phyloP scores from a whole-genome alignment of 2,888 invertebrate species.

The Miltochrista miniata region DNA sequence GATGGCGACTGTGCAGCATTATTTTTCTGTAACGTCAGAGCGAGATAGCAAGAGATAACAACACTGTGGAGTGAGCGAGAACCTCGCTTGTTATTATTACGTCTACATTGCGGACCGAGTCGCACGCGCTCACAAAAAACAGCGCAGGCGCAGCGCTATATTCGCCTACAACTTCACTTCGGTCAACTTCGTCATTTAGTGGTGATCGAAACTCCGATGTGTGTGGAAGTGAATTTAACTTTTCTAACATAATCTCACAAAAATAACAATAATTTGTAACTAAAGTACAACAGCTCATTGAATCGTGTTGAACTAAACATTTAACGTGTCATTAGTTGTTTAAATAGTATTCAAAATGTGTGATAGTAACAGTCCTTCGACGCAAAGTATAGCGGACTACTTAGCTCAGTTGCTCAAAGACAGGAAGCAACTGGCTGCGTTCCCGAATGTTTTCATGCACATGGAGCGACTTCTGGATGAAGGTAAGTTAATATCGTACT shows the following conservation, averaged over 20 bases:
- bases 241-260: conserved; percentile 81
- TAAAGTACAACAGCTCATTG: conserved; percentile 75
- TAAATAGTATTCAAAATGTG: conserved; percentile 78
- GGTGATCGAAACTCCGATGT: conserved; percentile 80
- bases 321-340: conserved; percentile 74
- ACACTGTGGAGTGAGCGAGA: conserved; percentile 58
- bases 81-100: conserved; percentile 68
- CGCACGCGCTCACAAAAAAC: conserved; percentile 81
- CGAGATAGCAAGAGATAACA: conserved; percentile 34
- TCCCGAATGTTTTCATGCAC: conserved; percentile 99
- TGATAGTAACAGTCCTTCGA: conserved; percentile 87
- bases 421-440: conserved; percentile 99
- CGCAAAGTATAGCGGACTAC: conserved; percentile 99
- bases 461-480: conserved; percentile 99
- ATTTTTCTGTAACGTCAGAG: conserved; percentile 43
- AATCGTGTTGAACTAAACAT: conserved; percentile 73
- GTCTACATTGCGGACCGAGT: conserved; percentile 75
- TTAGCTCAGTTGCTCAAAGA: conserved; percentile 99
- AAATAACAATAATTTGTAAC: conserved; percentile 80
- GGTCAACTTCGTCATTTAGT: conserved; percentile 81
- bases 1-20: conserved; percentile 66
- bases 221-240: conserved; percentile 83
- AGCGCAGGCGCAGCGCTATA: conserved; percentile 79
- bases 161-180: conserved; percentile 82
- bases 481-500: conserved; percentile 87